These are phyloP conservation scores for Aphis craccivora DNA, from an alignment of 1,140 invertebrate species.

Conservation along the genomic window DNA sequence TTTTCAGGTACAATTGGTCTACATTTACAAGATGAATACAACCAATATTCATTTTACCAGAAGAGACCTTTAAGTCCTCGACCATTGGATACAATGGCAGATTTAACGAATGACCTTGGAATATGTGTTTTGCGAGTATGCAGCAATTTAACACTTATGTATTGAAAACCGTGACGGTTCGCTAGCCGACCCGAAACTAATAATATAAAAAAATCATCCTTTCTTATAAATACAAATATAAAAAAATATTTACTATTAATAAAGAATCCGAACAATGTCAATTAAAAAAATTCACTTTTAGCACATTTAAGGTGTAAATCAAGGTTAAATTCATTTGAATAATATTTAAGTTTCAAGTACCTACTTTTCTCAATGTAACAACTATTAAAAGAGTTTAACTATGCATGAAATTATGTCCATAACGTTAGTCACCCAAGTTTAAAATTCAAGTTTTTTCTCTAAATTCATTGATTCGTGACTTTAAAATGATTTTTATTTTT, in stretches of 20 bases:
- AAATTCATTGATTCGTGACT: background rate
- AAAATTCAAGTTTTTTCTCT: background rate
- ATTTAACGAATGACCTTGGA: conserved; percentile 78
- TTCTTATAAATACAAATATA: background rate
- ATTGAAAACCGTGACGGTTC: conserved; percentile 38
- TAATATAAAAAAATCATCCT: conserved; percentile 34
- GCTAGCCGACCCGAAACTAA: background rate
- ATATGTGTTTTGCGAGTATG: conserved; percentile 72
- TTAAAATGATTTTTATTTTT: too few relatives aligned
- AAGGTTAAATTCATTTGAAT: background rate
- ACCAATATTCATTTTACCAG: conserved; percentile 49
- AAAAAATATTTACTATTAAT: background rate
- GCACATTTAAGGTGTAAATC: background rate
- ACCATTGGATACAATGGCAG: conserved; percentile 77
- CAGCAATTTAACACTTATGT: background rate
- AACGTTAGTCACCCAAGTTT: too few relatives aligned
- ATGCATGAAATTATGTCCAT: background rate
- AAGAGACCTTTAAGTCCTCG: conserved; percentile 59
- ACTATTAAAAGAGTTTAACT: background rate
- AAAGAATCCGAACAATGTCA: background rate
- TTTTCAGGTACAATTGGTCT: conserved; percentile 11
- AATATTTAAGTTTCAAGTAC: conserved; percentile 4
- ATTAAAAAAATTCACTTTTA: background rate
- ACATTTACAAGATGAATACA: conserved; percentile 42
- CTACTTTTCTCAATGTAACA: background rate